Evolutionary conservation across 2,888 invertebrate genomes (phyloP).

Genomic region (Ashinkailepas kermadecensis): DNA sequence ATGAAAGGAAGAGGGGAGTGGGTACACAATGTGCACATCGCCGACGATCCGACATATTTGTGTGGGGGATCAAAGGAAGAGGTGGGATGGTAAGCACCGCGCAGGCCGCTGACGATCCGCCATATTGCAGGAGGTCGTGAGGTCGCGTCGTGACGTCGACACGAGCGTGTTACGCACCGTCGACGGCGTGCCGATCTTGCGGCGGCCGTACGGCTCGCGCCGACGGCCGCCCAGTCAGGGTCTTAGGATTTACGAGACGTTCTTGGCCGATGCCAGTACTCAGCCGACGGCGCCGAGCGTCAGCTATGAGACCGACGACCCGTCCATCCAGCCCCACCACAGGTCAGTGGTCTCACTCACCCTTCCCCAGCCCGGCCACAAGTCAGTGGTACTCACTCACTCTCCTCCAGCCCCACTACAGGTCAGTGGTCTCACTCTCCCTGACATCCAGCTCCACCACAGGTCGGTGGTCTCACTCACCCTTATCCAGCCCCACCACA

Average conservation of each 20-base stretch:
- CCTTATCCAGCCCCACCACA: background rate
- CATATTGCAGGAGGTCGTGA: background rate
- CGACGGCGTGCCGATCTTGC: background rate
- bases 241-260: background rate
- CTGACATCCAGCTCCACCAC: too few relatives aligned
- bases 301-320: background rate
- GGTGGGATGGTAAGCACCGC: background rate
- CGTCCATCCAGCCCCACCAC: constrained; percentile 15
- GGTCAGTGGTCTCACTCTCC: too few relatives aligned
- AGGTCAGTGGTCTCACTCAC: background rate
- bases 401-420: too few relatives aligned
- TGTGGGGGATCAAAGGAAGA: too few relatives aligned
- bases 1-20: too few relatives aligned
- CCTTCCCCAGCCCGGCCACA: too few relatives aligned
- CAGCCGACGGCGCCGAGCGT: background rate
- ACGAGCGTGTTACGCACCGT: background rate
- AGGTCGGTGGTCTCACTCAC: background rate
- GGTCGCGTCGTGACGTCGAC: background rate
- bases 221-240: background rate
- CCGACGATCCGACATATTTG: too few relatives aligned
- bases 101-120: background rate
- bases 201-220: background rate
- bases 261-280: background rate
- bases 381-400: background rate
- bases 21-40: too few relatives aligned